Evolutionary conservation across 2,113 vertebrate species (phyloP).

Genomic region (Macaca mulatta): DNA sequence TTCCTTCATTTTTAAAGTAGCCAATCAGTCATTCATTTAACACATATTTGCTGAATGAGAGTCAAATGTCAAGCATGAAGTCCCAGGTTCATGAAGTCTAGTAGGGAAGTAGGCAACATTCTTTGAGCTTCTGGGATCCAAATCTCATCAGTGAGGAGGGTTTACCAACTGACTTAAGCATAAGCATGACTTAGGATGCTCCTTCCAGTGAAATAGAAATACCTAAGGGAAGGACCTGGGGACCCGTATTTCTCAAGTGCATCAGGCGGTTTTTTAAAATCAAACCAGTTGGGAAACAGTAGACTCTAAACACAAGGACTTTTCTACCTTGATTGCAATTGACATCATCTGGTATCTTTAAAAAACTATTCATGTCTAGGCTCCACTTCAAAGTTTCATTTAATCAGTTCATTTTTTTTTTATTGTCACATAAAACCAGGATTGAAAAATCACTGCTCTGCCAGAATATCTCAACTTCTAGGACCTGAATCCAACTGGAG

Average conservation of each 20-base stretch:
- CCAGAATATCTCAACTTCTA: background rate
- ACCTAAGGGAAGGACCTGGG: fast-evolving
- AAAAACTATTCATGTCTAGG: background rate
- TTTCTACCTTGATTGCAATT: background rate
- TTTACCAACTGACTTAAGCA: background rate
- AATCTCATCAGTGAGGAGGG: background rate
- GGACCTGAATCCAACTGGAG: background rate
- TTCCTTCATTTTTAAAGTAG: constrained; percentile 37
- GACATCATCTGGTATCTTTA: background rate
- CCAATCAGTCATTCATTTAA: background rate
- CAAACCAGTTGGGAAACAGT: background rate
- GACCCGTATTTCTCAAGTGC: background rate
- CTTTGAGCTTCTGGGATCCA: background rate
- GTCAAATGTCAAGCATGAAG: background rate
- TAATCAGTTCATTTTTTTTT: background rate
- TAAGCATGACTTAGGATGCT: background rate
- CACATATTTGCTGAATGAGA: background rate
- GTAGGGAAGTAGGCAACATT: background rate
- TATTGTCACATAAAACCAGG: background rate
- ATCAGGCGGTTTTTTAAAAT: background rate
- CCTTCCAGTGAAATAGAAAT: background rate
- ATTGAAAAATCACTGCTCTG: background rate
- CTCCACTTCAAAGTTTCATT: background rate
- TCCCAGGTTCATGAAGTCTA: background rate
- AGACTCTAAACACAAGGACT: background rate